These are phyloP conservation scores for Sycophaga agraensis DNA, from an alignment of 1,140 invertebrate genomes.

Conservation along the genomic window DNA sequence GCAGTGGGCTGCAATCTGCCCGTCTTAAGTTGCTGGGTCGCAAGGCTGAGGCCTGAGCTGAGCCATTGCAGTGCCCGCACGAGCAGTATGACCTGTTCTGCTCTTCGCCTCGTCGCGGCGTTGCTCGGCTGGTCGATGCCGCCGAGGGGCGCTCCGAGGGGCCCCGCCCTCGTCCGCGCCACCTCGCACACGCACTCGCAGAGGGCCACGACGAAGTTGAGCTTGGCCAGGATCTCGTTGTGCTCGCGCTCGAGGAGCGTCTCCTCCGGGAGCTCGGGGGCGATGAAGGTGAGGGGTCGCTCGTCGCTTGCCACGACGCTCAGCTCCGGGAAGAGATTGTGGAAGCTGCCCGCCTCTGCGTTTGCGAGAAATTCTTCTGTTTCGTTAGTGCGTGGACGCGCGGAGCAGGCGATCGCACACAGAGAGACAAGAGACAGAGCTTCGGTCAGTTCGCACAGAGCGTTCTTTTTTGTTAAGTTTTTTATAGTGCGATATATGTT, in stretches of 20 bases:
- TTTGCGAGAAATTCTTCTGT: slow-evolving; percentile 30
- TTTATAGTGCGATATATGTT: no score
- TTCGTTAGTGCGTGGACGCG: slow-evolving; percentile 9
- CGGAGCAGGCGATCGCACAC: not conserved
- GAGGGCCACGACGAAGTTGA: slow-evolving; percentile 89
- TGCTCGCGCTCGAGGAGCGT: slow-evolving; percentile 92
- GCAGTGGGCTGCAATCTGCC: slow-evolving; percentile 85
- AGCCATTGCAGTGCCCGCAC: slow-evolving; percentile 88
- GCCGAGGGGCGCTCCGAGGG: slow-evolving; percentile 60
- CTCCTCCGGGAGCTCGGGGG: slow-evolving; percentile 92
- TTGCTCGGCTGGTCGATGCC: slow-evolving; percentile 46
- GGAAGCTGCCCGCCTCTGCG: slow-evolving; percentile 64
- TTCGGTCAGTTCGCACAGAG: not conserved
- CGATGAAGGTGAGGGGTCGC: slow-evolving; percentile 77
- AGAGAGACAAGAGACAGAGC: not conserved
- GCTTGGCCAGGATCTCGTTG: slow-evolving; percentile 89
- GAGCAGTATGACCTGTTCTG: slow-evolving; percentile 90
- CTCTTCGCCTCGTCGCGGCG: slow-evolving; percentile 61
- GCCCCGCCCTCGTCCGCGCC: slow-evolving; percentile 74
- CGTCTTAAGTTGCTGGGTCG: slow-evolving; percentile 81
- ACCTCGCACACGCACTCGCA: slow-evolving; percentile 89
- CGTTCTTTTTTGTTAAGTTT: no score
- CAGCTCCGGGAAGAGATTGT: slow-evolving; percentile 61
- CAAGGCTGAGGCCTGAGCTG: slow-evolving; percentile 87
- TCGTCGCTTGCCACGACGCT: slow-evolving; percentile 51